A percentile compares a stretch with the other conserved stretches of the same genome.
phyloP scores from a whole-genome alignment of 2,888 invertebrate genomes.

The Eueremaeus valkanovi region DNA sequence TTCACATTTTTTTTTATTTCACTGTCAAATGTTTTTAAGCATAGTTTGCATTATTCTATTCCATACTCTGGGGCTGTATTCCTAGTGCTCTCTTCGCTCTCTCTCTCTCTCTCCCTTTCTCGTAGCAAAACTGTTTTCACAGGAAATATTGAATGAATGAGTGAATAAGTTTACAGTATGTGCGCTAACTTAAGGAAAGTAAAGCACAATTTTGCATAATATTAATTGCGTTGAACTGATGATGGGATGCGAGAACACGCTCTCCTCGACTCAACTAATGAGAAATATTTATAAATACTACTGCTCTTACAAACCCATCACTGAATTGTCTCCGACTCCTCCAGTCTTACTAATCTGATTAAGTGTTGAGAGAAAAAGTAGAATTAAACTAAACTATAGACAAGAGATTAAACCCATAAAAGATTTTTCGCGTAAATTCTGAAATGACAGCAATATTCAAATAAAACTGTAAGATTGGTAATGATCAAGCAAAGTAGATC shows the following conservation, averaged over 20 bases:
- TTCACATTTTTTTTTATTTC: background rate
- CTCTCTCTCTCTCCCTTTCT: too few relatives aligned
- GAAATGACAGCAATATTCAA: background rate
- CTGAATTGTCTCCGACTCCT: background rate
- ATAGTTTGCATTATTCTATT: background rate
- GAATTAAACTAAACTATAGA: constrained; percentile 8
- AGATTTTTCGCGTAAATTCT: background rate
- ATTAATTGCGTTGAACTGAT: constrained; percentile 20
- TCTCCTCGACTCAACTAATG: background rate
- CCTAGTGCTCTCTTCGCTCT: background rate
- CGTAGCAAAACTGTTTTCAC: background rate
- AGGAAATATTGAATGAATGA: constrained; percentile 1
- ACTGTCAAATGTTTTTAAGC: background rate
- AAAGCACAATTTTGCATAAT: background rate
- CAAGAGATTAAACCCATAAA: background rate
- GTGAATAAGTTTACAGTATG: constrained; percentile 8
- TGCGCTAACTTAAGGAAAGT: background rate
- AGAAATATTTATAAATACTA: background rate
- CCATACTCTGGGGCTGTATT: constrained; percentile 14
- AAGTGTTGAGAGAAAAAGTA: constrained; percentile 9
- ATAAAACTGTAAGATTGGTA: too few relatives aligned
- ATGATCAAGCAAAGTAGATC: too few relatives aligned
- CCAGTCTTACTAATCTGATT: constrained; percentile 14
- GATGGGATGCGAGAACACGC: constrained; percentile 23
- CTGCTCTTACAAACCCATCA: background rate